Evolutionary conservation across 1,140 invertebrate species (phyloP), one percentile per base, ranked within the genome.

Genomic region (Eupeodes corollae): DNA sequence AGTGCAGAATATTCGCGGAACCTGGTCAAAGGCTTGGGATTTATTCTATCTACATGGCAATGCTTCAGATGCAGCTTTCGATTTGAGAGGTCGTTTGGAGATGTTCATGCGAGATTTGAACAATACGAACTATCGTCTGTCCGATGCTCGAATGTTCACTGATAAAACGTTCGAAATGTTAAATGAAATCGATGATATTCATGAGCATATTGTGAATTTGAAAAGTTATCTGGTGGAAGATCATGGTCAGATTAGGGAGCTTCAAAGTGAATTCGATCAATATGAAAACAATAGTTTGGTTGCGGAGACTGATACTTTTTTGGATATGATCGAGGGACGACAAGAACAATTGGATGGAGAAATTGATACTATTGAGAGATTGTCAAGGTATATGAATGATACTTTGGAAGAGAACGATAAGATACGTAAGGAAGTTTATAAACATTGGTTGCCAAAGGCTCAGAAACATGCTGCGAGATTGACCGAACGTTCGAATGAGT

Each of bases 381-480:
- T 49, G 15, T 34, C 19, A 13, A 48, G 47, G 0, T 37, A 54
- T 3, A 46, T 70, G 13, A 61, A 63, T 35, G 42, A 50, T 13
- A 52, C 65, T 2, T 39, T 63, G 14, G 34, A 30, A 0, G 46
- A 54, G 6, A 56, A 63, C 40, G 43, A 52, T 2, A 48, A 55
- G 3, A 42, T 68, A 33, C 57, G 60, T 16, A 52, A 59, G 1
- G 63, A 67, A 37, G 61, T 67, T 6, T 55, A 54, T 26, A 60
- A 62, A 43, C 58, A 67, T 44, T 63, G 57, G 61, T 44, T 68
- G 15, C 60, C 63, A 16, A 63, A 67, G 46, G 83, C 84, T 2
- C 67, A 80, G 48, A 73, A 77, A 51, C 86, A 89, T 61, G 81
- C 83, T 0, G 67, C 73, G 11, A 73, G 78, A 57, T 62, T 88